These are phyloP conservation scores for Chromis chromis DNA, from an alignment of 2,797 vertebrate species.

Conservation along the genomic window DNA sequence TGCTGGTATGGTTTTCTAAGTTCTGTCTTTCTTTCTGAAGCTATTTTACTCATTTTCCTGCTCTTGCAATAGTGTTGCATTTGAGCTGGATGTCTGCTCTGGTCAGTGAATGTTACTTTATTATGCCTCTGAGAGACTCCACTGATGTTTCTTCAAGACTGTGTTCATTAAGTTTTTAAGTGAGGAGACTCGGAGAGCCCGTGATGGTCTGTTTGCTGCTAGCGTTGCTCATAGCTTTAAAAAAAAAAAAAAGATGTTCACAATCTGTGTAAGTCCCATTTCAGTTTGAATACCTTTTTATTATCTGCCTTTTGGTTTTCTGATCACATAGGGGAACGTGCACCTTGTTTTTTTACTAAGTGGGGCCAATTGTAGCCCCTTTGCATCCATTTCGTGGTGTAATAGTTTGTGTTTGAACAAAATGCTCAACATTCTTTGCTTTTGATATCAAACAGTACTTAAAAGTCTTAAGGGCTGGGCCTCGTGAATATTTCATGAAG, in stretches of 20 bases:
- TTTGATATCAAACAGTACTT: conserved; percentile 43
- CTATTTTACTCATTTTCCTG: not conserved
- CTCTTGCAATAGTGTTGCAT: not conserved
- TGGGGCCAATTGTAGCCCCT: conserved; percentile 23
- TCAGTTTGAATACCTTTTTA: conserved; percentile 1
- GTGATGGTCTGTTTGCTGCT: not conserved
- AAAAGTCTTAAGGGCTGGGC: conserved; percentile 30
- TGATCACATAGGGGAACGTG: conserved; percentile 1
- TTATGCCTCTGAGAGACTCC: not conserved
- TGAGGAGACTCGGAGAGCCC: not conserved
- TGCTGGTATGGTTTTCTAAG: not conserved
- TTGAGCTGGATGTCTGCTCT: not conserved
- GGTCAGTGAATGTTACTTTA: not conserved
- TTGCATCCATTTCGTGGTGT: conserved; percentile 17
- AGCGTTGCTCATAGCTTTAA: too few species aligned
- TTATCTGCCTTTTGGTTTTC: conserved; percentile 8
- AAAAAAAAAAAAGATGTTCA: too few species aligned
- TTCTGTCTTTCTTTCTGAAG: not conserved
- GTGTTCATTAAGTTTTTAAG: not conserved
- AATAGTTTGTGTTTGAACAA: conserved; percentile 30
- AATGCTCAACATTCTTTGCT: conserved; percentile 33
- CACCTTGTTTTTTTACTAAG: conserved; percentile 3
- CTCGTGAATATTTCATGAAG: conserved; percentile 68
- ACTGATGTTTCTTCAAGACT: not conserved
- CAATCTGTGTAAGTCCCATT: not conserved